Conservation (phyloP, 2,797 vertebrate species). For the Hybognathus amarus region DNA sequence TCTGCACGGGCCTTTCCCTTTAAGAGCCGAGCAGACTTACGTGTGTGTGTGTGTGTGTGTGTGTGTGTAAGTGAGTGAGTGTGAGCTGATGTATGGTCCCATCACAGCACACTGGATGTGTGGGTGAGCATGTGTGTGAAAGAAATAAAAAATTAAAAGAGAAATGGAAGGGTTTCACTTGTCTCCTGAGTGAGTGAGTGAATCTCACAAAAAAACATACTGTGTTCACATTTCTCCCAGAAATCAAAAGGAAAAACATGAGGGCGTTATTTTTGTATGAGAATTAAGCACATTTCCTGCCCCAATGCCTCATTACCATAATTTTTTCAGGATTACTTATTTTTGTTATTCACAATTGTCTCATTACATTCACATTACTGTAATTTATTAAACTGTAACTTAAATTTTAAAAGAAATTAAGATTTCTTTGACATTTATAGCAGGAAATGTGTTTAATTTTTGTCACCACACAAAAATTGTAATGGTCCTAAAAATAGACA, state of each 20-base stretch:
- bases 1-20: slow-evolving; percentile 38
- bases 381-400: background rate
- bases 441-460: background rate
- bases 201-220: background rate
- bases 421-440: background rate
- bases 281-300: background rate
- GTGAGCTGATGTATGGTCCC: slow-evolving; percentile 45
- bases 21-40: slow-evolving; percentile 25
- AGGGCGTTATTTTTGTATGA: background rate
- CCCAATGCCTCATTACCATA: background rate
- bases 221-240: background rate
- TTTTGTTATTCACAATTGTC: too few species aligned
- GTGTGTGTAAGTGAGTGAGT: slow-evolving; percentile 19
- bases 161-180: slow-evolving; percentile 19
- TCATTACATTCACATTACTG: background rate
- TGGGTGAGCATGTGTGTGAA: slow-evolving; percentile 46
- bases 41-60: slow-evolving; percentile 1
- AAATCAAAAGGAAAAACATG: background rate
- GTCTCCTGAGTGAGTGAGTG: background rate
- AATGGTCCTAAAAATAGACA: background rate
- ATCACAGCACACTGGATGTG: slow-evolving; percentile 39
- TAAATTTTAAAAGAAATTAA: background rate
- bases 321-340: background rate
- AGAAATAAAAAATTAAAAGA: slow-evolving; percentile 31
- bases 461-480: background rate